Evolutionary conservation across 1,140 invertebrate genomes (phyloP), one percentile per base, ranked within the genome.

Genomic region (Neuroterus valhalla): DNA sequence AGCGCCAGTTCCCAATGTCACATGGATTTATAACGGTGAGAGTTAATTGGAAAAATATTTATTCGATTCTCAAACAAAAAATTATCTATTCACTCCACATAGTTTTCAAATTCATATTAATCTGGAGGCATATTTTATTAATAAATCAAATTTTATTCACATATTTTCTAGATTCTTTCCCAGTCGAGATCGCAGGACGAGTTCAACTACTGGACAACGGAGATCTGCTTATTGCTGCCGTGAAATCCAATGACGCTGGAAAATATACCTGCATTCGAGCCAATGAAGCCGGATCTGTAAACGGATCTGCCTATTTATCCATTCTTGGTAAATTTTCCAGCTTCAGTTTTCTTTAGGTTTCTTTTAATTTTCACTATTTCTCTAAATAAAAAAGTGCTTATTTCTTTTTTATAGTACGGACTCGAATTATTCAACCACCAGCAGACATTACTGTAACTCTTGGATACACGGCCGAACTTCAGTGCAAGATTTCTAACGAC

Each of bases 401-500:
- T 68, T 80, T 79, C 72, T 79, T 82, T 88, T 90, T 69, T 90
- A 21, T n/a, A 96, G 96, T 97, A 78, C 93, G 96, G 81, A 98
- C 98, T 17, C 96, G 97, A 91, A 98, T 98, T 76, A 93, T 96
- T 68, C 94, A 96, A 80, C 97, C 97, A 66, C 97, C 98, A 50
- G 95, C 95, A 71, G 96, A 98, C 86, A 96, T 95, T 2, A 93
- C 94, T 79, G 96, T 98, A 21, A 93, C 98, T 50, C 91, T 98
- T 2, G 97, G 97, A 19, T 94, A 97, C 67, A 97, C 95, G 42
- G 97, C 97, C 1, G 95, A 95, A 19, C 90, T 99, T 68, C 96
- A 97, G 81, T 99, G 98, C 90, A 96, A 96, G 91, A 95, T 98
- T 31, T 97, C 95, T n/a, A 96, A 95, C 83, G 97, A 98, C 90